These are phyloP conservation scores for Bombus superbus DNA, from an alignment of 1,140 invertebrate genomes.

Conservation along the genomic window DNA sequence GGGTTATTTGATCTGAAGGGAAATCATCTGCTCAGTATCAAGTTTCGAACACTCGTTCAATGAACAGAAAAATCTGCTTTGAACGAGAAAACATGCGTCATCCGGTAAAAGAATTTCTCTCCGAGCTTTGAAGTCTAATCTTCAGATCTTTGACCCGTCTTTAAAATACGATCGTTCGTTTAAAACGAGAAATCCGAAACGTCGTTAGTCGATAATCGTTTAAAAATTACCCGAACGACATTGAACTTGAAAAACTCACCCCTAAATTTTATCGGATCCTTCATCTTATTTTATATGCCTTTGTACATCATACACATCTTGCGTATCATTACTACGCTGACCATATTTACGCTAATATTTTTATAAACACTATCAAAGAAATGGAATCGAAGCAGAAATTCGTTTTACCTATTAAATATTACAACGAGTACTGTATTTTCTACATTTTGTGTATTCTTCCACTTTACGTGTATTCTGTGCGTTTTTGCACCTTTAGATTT, in stretches of 20 bases:
- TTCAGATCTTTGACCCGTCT: not conserved
- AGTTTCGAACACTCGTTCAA: not conserved
- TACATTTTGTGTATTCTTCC: too few relatives aligned
- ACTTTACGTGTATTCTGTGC: too few relatives aligned
- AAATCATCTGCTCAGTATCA: not conserved
- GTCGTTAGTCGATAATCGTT: not conserved
- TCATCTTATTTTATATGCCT: too few relatives aligned
- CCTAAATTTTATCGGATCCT: too few relatives aligned
- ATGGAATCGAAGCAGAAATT: too few relatives aligned
- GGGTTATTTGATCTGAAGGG: not conserved
- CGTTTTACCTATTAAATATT: too few relatives aligned
- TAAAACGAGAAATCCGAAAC: not conserved
- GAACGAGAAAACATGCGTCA: not conserved
- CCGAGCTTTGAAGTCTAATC: constrained; percentile 3
- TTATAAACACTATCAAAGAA: too few relatives aligned
- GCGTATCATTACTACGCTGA: too few relatives aligned
- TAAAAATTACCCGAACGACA: not conserved
- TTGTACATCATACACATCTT: too few relatives aligned
- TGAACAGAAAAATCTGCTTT: not conserved
- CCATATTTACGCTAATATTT: too few relatives aligned
- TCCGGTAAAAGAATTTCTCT: not conserved
- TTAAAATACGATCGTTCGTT: not conserved
- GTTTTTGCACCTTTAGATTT: too few relatives aligned
- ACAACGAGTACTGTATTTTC: too few relatives aligned
- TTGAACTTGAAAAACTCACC: not conserved